A percentile compares a stretch with the other conserved stretches of the same genome.
phyloP scores from a whole-genome alignment of 2,888 invertebrate species.

The Pheosia tremula region DNA sequence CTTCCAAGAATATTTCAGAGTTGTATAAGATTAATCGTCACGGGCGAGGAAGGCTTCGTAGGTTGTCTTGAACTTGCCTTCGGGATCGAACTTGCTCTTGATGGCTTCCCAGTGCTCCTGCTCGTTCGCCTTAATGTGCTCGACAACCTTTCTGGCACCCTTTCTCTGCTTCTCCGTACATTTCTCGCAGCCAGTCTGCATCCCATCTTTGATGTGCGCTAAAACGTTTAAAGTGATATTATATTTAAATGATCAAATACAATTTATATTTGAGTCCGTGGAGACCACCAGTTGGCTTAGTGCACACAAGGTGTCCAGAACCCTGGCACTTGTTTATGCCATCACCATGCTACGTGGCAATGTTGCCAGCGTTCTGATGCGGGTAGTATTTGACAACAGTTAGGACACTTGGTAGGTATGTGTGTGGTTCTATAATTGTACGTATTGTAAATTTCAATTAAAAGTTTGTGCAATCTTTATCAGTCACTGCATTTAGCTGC shows the following conservation, averaged over 20 bases:
- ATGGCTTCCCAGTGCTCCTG: conserved; percentile 86
- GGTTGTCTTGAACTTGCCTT: conserved; percentile 83
- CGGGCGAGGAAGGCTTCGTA: conserved; percentile 80
- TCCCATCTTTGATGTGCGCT: conserved; percentile 88
- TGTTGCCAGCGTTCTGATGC: too few species aligned
- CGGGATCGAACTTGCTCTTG: conserved; percentile 88
- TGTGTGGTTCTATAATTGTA: too few species aligned
- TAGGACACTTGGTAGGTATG: too few species aligned
- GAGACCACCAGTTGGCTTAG: too few species aligned
- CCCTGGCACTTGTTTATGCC: too few species aligned
- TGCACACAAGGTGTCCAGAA: too few species aligned
- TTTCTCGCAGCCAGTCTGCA: conserved; percentile 87
- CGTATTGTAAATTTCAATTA: too few species aligned
- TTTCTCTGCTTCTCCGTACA: conserved; percentile 87
- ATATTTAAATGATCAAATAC: neutral
- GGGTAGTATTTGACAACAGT: too few species aligned
- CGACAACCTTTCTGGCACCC: conserved; percentile 87
- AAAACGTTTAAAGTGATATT: conserved; percentile 40
- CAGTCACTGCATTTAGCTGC: too few species aligned
- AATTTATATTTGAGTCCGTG: neutral
- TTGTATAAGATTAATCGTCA: conserved; percentile 44
- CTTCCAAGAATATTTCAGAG: neutral
- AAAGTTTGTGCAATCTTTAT: too few species aligned
- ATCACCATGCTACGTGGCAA: too few species aligned
- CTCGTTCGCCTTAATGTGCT: conserved; percentile 85